These are phyloP conservation scores for Dunckerocampus dactyliophorus DNA, from an alignment of 2,113 vertebrate species.

Conservation along the genomic window DNA sequence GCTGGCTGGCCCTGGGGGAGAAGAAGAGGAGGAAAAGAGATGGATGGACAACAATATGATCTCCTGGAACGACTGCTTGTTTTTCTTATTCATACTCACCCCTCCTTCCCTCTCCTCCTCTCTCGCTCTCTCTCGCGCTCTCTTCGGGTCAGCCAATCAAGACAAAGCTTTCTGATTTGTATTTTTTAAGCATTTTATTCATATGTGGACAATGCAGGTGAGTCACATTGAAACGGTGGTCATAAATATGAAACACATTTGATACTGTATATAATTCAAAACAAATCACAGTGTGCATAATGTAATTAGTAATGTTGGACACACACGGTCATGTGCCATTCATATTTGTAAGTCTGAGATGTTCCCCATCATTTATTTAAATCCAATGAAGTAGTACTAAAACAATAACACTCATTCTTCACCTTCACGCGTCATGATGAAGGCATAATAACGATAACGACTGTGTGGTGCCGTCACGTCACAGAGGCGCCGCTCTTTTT, in stretches of 20 bases:
- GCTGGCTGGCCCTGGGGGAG: constrained; percentile 19
- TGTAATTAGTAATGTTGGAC: no score
- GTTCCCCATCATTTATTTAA: constrained; percentile 5
- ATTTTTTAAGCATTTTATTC: constrained; percentile 2
- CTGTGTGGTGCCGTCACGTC: no score
- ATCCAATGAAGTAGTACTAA: no score
- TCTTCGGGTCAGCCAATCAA: not conserved
- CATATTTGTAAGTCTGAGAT: constrained; percentile 13
- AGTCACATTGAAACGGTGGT: not conserved
- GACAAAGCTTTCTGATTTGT: not conserved
- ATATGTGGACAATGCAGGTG: not conserved
- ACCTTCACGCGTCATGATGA: no score
- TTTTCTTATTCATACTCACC: not conserved
- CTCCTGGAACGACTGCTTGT: constrained; percentile 37
- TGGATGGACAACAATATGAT: constrained; percentile 32
- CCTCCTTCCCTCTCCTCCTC: constrained; percentile 13
- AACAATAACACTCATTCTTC: no score
- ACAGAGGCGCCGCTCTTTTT: no score
- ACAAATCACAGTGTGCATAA: constrained; percentile 24
- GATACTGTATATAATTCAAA: constrained; percentile 4
- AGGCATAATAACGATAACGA: no score
- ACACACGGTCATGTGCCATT: constrained; percentile 19
- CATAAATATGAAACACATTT: not conserved
- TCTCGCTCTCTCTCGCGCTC: constrained; percentile 2
- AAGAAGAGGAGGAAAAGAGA: constrained; percentile 11